Percentiles rank a stretch among this genome's conserved stretches.
Evolutionary conservation across 2,888 invertebrate species (phyloP).

Genomic region (Linnaemya tessellans): DNA sequence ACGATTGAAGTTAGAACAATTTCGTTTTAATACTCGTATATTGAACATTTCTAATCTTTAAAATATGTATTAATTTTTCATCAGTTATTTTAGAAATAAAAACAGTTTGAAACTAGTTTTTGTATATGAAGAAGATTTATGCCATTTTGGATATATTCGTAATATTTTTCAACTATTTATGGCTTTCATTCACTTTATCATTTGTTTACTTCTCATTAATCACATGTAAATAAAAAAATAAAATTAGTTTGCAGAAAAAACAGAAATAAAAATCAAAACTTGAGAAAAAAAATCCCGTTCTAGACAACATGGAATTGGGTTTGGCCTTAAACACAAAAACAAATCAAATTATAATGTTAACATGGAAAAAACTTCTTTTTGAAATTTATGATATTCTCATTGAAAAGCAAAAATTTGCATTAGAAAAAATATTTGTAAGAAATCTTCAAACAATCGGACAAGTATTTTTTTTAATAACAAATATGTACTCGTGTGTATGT

Average conservation of each 20-base stretch:
- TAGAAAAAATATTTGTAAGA: slow-evolving; percentile 46
- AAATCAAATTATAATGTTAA: slow-evolving; percentile 53
- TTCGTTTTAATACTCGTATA: too few species aligned
- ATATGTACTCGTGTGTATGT: too few species aligned
- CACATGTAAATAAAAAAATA: background rate
- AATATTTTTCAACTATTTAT: background rate
- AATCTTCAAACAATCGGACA: slow-evolving; percentile 24
- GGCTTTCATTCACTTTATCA: background rate
- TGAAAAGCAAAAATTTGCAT: slow-evolving; percentile 63
- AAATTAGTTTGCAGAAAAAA: background rate
- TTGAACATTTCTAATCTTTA: too few species aligned
- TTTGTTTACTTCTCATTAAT: background rate
- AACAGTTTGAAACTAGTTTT: too few species aligned
- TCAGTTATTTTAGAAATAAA: too few species aligned
- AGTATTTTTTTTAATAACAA: slow-evolving; percentile 26
- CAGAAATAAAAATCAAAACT: background rate
- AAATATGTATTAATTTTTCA: too few species aligned
- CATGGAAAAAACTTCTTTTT: slow-evolving; percentile 51
- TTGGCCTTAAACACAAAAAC: slow-evolving; percentile 61
- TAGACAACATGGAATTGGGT: slow-evolving; percentile 50
- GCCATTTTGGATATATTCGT: too few species aligned
- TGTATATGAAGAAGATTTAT: too few species aligned
- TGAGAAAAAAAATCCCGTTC: slow-evolving; percentile 34
- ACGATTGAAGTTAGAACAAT: too few species aligned
- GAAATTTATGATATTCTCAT: slow-evolving; percentile 66